Evolutionary conservation across 2,113 vertebrate species (phyloP).

Genomic region (Seriola aureovittata): DNA sequence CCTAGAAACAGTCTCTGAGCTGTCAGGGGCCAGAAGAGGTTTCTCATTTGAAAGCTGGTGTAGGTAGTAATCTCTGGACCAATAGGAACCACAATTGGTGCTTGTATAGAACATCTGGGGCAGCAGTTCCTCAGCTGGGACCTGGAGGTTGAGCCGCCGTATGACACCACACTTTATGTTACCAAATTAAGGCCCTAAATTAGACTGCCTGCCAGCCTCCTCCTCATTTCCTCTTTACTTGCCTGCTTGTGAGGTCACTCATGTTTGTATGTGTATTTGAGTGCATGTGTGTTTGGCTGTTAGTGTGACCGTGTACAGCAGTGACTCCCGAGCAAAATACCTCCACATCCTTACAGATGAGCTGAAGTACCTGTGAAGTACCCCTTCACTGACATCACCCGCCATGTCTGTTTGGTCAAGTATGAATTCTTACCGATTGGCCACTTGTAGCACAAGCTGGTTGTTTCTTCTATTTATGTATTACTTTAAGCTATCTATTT

Average conservation of each 20-base stretch:
- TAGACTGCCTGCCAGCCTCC: constrained; percentile 46
- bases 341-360: background rate
- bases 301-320: background rate
- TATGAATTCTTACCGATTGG: background rate
- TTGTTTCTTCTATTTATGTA: no score
- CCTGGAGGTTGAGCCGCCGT: constrained; percentile 42
- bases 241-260: background rate
- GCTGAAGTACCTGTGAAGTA: background rate
- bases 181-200: constrained; percentile 71
- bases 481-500: background rate
- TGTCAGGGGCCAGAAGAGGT: constrained; percentile 35
- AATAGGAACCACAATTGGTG: constrained; percentile 69
- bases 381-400: background rate
- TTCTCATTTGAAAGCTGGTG: constrained; percentile 56
- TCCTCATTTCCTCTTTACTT: background rate
- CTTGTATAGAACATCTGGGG: constrained; percentile 65
- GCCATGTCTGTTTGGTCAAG: background rate
- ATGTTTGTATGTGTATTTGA: no score
- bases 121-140: constrained; percentile 60
- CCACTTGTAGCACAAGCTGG: background rate
- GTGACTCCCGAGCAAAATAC: background rate
- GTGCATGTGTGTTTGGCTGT: constrained; percentile 2
- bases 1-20: constrained; percentile 23
- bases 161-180: constrained; percentile 63
- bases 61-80: constrained; percentile 68